These are phyloP conservation scores for Dasyornis broadbenti DNA, from an alignment of 2,113 vertebrate species.

Conservation along the genomic window DNA sequence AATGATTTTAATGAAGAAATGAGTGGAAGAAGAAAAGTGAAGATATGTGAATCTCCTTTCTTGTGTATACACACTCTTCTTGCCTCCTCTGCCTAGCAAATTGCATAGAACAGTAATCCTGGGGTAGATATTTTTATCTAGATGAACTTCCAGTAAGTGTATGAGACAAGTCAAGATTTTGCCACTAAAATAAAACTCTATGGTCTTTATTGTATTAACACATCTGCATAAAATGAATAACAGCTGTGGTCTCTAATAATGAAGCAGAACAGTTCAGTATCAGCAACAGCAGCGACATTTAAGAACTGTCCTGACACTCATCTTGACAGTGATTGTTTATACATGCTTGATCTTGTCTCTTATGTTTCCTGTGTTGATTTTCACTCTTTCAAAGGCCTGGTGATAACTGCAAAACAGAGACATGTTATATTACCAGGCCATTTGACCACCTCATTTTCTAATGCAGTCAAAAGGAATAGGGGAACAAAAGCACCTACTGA, in stretches of 20 bases:
- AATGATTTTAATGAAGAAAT: neutral
- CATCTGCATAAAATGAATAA: neutral
- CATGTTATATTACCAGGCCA: neutral
- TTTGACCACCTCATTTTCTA: neutral
- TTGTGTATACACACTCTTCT: neutral
- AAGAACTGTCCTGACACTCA: neutral
- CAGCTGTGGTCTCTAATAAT: neutral
- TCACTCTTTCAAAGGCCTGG: neutral
- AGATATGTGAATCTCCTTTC: neutral
- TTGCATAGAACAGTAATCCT: neutral
- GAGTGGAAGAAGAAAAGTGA: neutral
- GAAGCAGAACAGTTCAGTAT: accelerated
- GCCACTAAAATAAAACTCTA: neutral
- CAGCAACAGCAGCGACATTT: neutral
- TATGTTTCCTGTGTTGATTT: neutral
- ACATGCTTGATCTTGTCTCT: accelerated
- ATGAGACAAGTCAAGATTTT: neutral
- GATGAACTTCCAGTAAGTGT: neutral
- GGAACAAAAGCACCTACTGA: neutral
- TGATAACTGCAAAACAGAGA: neutral
- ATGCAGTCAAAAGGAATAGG: neutral
- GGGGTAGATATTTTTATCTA: neutral
- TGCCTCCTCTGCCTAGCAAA: neutral
- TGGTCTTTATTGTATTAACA: neutral
- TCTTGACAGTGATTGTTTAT: neutral